Evolutionary conservation across 2,113 vertebrate genomes (phyloP).

Genomic region (Rhinoderma darwinii): DNA sequence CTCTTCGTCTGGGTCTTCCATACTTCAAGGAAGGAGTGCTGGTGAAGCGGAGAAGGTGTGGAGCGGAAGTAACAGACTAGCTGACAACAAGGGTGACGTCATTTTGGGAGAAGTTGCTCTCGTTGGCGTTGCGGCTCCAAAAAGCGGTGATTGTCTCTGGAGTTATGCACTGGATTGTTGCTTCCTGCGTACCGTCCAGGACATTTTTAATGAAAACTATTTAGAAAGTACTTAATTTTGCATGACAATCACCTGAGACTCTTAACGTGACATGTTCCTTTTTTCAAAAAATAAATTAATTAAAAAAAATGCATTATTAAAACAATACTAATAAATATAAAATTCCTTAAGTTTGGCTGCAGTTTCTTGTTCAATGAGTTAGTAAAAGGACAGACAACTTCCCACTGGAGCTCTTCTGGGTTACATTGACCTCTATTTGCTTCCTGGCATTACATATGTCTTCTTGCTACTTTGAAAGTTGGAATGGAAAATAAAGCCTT

Average conservation of each 20-base stretch:
- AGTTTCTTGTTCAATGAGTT: slow-evolving; percentile 18
- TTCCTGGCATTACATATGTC: slow-evolving; percentile 57
- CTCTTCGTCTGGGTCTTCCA: too few relatives aligned
- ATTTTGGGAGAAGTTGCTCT: too few relatives aligned
- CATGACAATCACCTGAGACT: not conserved
- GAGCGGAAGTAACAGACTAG: too few relatives aligned
- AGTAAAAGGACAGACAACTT: slow-evolving; percentile 46
- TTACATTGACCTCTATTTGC: slow-evolving; percentile 56
- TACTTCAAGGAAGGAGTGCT: too few relatives aligned
- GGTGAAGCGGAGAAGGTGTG: too few relatives aligned
- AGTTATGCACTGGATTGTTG: too few relatives aligned
- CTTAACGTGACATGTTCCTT: not conserved
- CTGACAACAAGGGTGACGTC: too few relatives aligned
- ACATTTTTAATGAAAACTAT: too few relatives aligned
- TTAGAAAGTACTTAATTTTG: not conserved
- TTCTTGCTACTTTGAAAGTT: slow-evolving; percentile 51
- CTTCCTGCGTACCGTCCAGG: too few relatives aligned
- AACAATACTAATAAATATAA: slow-evolving; percentile 6
- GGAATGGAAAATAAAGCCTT: slow-evolving; percentile 56
- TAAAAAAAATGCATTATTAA: not conserved
- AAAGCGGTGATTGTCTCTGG: too few relatives aligned
- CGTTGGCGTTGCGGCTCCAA: too few relatives aligned
- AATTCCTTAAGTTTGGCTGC: slow-evolving; percentile 25
- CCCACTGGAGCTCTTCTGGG: slow-evolving; percentile 48
- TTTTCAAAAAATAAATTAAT: too few relatives aligned